phyloP scores from a whole-genome alignment of 2,113 vertebrate species.

The Ardeotis arabs region DNA sequence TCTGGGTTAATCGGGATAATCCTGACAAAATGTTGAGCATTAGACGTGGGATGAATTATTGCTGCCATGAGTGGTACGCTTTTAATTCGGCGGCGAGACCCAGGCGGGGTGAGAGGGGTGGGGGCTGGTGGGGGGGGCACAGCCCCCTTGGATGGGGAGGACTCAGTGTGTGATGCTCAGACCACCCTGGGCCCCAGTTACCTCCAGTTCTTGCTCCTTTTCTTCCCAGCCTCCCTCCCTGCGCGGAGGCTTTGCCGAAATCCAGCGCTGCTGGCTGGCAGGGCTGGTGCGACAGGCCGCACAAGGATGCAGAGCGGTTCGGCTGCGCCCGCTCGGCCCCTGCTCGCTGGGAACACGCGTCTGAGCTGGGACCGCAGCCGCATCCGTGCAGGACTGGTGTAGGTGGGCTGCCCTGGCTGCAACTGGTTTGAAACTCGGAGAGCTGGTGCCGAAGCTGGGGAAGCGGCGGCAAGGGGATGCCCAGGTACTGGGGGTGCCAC shows the following conservation, averaged over 20 bases:
- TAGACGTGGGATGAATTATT: conserved; percentile 15
- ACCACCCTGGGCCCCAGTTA: not conserved
- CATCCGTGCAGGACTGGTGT: not conserved
- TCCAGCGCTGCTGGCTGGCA: not conserved
- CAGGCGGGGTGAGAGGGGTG: not conserved
- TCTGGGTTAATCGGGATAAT: conserved; percentile 73
- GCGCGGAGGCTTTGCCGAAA: fast-evolving
- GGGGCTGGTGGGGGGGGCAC: not conserved
- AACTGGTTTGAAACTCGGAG: not conserved
- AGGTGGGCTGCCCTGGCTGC: not conserved
- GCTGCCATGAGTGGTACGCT: not conserved
- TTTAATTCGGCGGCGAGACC: not conserved
- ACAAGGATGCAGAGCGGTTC: not conserved
- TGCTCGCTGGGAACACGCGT: fast-evolving
- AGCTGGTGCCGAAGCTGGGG: fast-evolving
- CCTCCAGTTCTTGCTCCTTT: not conserved
- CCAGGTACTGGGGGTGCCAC: not conserved
- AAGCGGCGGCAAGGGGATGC: not conserved
- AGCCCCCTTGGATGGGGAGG: not conserved
- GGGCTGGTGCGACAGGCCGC: not conserved
- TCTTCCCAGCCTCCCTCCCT: not conserved
- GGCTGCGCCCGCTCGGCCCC: not conserved
- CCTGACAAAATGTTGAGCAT: conserved; percentile 66
- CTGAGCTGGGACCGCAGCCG: not conserved
- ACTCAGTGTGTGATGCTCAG: fast-evolving